Conservation (phyloP, 2,888 invertebrate genomes). For the Xestia rhomboidea region DNA sequence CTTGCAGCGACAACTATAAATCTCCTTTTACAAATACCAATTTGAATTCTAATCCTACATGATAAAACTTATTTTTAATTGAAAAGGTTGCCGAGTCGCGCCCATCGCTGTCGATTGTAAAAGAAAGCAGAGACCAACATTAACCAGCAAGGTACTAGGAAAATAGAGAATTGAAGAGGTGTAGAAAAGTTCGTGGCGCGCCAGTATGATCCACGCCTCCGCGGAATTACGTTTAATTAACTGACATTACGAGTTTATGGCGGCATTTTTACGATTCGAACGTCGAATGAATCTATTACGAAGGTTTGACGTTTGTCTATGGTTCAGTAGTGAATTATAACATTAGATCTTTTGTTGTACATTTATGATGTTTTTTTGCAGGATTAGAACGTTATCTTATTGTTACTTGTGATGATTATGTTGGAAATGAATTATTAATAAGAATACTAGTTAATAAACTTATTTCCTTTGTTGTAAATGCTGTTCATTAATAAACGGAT, state of each 20-base stretch:
- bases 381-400: neutral
- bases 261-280: slow-evolving; percentile 61
- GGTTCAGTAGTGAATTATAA: neutral
- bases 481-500: neutral
- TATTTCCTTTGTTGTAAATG: neutral
- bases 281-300: slow-evolving; percentile 54
- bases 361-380: neutral
- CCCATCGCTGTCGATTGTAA: slow-evolving; percentile 63
- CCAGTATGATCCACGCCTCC: slow-evolving; percentile 56
- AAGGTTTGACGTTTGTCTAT: slow-evolving; percentile 24
- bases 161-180: slow-evolving; percentile 73
- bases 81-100: slow-evolving; percentile 23
- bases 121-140: slow-evolving; percentile 80
- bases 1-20: slow-evolving; percentile 51
- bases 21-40: slow-evolving; percentile 54
- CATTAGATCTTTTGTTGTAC: slow-evolving; percentile 11
- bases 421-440: neutral
- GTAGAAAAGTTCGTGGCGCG: slow-evolving; percentile 56
- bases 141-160: slow-evolving; percentile 85
- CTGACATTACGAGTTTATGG: slow-evolving; percentile 59
- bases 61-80: slow-evolving; percentile 57
- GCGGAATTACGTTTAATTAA: slow-evolving; percentile 56
- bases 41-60: slow-evolving; percentile 50
- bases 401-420: neutral
- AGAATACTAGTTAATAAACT: neutral